Evolutionary conservation across 2,113 vertebrate genomes (phyloP), one percentile per base, ranked within the genome.

Genomic region (Petrocephalus microphthalmus): DNA sequence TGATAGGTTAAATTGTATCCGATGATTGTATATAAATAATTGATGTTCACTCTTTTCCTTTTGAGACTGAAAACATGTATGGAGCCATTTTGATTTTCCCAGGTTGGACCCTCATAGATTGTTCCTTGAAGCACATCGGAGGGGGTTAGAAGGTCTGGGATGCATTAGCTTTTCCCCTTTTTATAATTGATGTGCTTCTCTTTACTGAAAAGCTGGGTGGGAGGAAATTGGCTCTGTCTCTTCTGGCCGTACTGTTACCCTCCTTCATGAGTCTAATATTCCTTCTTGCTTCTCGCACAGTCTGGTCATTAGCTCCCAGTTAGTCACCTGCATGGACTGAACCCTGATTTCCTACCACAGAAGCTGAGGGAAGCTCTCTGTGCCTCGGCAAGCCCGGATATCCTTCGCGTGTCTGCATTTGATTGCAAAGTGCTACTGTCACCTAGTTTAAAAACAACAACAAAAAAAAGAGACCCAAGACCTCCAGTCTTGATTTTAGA

Each of bases 161-260:
- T 86, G 20, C 83, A n/a, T 33, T n/a, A 0, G 37, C 17, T 71
- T 89, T 29, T 54, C 57, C 13, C 37, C 17, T 45, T 25, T 8
- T 37, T 52, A 29, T 89, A 89, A 89, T 74, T 86, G 78, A 89
- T 86, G 84, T n/a, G 33, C 49, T 37, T 49, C 88, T 53, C 47
- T 51, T 71, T 52, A 7, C 74, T 25, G 49, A 54, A 42, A 42
- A 33, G 20, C 10, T 45, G 88, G 54, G 25, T 19, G 42, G 57
- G 82, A 82, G 57, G 19, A 88, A 54, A 85, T 52, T 53, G 82
- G 25, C 53, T 51, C 84, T 25, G 20, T 33, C 60, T 25, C 71
- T n/a, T 81, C 33, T 17, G 33, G 67, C 47, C 78, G 11, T 37
- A 10, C 88, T 74, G 64, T 60, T 86, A 53, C 47, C 64, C 64